Conservation (phyloP, 2,113 vertebrate species). For the Onychostoma macrolepis region DNA sequence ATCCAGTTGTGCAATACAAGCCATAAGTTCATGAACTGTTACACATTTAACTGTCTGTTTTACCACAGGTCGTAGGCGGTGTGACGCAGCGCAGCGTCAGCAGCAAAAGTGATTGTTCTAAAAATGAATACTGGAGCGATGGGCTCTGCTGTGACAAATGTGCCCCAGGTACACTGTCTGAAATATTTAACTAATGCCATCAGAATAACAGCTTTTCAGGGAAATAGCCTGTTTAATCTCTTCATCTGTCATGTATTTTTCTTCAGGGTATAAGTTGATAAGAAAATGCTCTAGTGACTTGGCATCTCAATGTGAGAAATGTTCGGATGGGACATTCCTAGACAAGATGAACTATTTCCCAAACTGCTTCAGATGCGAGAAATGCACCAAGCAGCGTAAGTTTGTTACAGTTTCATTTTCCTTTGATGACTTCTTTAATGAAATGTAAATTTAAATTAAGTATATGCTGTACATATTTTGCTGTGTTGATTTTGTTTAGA, state of each 20-base stretch:
- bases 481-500: background rate
- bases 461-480: too few species aligned
- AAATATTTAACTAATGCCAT: background rate
- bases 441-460: too few species aligned
- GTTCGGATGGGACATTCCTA: background rate
- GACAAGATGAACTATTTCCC: constrained; percentile 22
- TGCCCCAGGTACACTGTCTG: background rate
- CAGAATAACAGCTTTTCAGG: background rate
- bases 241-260: background rate
- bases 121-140: background rate
- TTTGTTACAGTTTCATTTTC: background rate
- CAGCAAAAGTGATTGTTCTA: background rate
- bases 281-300: background rate
- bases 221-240: background rate
- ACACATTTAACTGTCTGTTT: too few species aligned
- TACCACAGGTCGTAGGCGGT: background rate
- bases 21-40: background rate
- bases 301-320: constrained; percentile 10
- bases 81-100: background rate
- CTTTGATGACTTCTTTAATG: background rate
- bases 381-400: background rate
- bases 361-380: constrained; percentile 32
- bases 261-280: constrained; percentile 2
- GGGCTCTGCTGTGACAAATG: constrained; percentile 35
- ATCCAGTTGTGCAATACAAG: background rate